Conservation (phyloP, 1,140 invertebrate species). For the Coboldia fuscipes region DNA sequence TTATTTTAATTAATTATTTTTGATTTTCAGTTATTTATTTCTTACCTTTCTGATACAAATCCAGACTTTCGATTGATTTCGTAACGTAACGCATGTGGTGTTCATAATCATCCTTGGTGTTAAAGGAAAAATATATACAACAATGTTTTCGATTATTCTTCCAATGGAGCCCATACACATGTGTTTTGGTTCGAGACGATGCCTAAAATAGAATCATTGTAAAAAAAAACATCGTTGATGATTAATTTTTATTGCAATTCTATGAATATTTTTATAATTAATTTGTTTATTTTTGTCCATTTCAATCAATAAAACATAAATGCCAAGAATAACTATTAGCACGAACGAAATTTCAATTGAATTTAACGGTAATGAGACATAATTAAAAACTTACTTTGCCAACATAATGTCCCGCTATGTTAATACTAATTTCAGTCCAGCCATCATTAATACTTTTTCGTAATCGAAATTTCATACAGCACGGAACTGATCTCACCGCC, state of each 20-base stretch:
- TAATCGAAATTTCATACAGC: conserved; percentile 15
- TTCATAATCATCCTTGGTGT: conserved; percentile 13
- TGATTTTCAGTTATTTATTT: too few relatives aligned
- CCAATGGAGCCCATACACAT: conserved; percentile 18
- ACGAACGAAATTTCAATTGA: too few relatives aligned
- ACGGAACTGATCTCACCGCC: conserved; percentile 20
- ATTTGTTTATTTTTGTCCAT: too few relatives aligned
- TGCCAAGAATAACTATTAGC: too few relatives aligned
- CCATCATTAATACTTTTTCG: conserved; percentile 4
- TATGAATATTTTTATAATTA: too few relatives aligned
- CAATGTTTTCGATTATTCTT: conserved; percentile 19
- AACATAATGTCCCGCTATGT: conserved; percentile 15
- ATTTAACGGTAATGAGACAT: too few relatives aligned
- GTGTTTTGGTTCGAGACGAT: conserved; percentile 15
- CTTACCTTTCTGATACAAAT: conserved; percentile 12
- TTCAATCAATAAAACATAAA: too few relatives aligned
- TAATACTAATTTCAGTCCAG: conserved; percentile 11
- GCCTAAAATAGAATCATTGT: too few relatives aligned
- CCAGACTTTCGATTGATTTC: conserved; percentile 20
- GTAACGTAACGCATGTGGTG: conserved; percentile 20
- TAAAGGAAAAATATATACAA: conserved; percentile 17
- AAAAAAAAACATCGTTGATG: too few relatives aligned
- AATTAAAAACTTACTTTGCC: too few relatives aligned
- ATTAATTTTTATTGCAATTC: too few relatives aligned
- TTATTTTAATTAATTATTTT: too few relatives aligned